Evolutionary conservation across 2,797 vertebrate genomes (phyloP).

Genomic region (Leuciscus waleckii): DNA sequence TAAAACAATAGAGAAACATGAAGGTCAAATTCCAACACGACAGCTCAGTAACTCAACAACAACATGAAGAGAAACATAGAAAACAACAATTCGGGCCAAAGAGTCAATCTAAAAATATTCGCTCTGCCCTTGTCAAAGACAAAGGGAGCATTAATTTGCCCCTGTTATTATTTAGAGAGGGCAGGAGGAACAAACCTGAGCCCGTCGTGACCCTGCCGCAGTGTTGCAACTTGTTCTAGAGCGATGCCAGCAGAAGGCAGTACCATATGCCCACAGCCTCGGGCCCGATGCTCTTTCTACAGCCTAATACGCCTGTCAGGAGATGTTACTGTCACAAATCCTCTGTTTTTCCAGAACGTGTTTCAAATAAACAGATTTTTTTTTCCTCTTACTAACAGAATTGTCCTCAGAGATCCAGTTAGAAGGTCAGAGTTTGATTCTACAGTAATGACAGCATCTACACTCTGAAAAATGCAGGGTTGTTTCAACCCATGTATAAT

Average conservation of each 20-base stretch:
- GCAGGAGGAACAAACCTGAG: conserved; percentile 82
- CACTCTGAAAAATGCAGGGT: not conserved
- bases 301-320: conserved; percentile 97
- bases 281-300: conserved; percentile 92
- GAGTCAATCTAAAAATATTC: conserved; percentile 54
- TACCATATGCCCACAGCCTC: conserved; percentile 90
- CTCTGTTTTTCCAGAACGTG: conserved; percentile 73
- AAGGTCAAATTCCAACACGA: conserved; percentile 28
- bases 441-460: not conserved
- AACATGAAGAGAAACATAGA: conserved; percentile 5
- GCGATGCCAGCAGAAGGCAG: conserved; percentile 90
- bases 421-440: conserved; percentile 41
- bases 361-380: conserved; percentile 79
- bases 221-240: conserved; percentile 84
- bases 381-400: conserved; percentile 57
- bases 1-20: conserved; percentile 2
- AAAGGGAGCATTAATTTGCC: conserved; percentile 56
- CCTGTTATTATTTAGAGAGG: conserved; percentile 79
- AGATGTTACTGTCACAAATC: conserved; percentile 88
- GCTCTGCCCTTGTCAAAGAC: conserved; percentile 62
- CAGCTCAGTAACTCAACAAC: not conserved
- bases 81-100: conserved; percentile 45
- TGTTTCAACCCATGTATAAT: not conserved
- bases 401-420: conserved; percentile 63
- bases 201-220: conserved; percentile 82